These are phyloP conservation scores for Meloidogyne hapla DNA, from an alignment of 1,140 invertebrate genomes.

Conservation along the genomic window DNA sequence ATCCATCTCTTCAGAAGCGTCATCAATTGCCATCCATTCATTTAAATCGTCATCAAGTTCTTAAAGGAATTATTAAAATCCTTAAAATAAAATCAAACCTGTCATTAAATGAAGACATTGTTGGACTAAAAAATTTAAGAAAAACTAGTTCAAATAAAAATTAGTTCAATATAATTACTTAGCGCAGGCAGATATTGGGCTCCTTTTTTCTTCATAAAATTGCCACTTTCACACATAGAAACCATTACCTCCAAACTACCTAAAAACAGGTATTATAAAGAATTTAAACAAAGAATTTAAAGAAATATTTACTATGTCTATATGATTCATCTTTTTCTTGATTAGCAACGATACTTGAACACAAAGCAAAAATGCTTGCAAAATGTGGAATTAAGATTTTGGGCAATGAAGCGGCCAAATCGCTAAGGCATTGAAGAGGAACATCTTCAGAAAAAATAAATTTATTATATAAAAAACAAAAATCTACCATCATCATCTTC, in stretches of 20 bases:
- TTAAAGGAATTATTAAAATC: not conserved
- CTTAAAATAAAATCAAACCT: constrained; percentile 67
- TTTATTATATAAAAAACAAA: constrained; percentile 70
- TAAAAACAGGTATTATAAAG: not conserved
- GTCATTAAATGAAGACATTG: constrained; percentile 91
- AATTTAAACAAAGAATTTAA: not conserved
- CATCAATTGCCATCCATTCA: constrained; percentile 75
- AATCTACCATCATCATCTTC: constrained; percentile 82
- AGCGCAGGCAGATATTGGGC: constrained; percentile 74
- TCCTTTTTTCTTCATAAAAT: constrained; percentile 86
- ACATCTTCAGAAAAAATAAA: constrained; percentile 61
- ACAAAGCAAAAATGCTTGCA: constrained; percentile 82
- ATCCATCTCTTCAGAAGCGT: constrained; percentile 80
- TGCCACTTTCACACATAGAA: constrained; percentile 87
- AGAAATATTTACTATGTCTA: constrained; percentile 73
- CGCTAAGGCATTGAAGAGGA: constrained; percentile 84
- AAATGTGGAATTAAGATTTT: constrained; percentile 86
- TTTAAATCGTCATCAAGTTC: constrained; percentile 82
- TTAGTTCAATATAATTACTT: constrained; percentile 51
- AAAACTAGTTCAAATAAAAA: not conserved
- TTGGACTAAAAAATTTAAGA: constrained; percentile 70
- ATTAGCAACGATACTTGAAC: constrained; percentile 72
- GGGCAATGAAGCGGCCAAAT: constrained; percentile 85
- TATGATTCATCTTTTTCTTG: constrained; percentile 77
- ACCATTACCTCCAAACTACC: constrained; percentile 84